phyloP scores from a whole-genome alignment of 2,113 vertebrate species.

The Paracanthobrama guichenoti region DNA sequence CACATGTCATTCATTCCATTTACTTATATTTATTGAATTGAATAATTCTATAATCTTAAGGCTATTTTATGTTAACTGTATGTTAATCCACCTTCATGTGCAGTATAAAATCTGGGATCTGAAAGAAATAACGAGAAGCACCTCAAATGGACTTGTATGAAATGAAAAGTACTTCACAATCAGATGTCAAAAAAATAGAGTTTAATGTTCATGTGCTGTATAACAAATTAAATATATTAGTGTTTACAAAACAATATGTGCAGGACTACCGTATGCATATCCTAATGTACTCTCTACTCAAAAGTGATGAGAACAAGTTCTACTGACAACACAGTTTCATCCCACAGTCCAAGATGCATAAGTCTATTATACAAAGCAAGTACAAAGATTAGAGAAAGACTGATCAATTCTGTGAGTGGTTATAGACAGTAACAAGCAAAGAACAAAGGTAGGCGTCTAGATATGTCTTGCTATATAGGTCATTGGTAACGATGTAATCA shows the following conservation, averaged over 20 bases:
- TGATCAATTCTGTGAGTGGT: slow-evolving; percentile 33
- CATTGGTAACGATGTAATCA: slow-evolving; percentile 9
- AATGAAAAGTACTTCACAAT: slow-evolving; percentile 44
- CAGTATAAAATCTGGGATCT: neutral
- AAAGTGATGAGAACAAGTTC: slow-evolving; percentile 53
- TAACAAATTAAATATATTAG: slow-evolving; percentile 90
- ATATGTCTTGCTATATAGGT: slow-evolving; percentile 44
- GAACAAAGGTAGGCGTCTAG: slow-evolving; percentile 47
- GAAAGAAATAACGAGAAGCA: neutral
- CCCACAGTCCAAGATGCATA: slow-evolving; percentile 50
- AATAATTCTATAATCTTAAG: neutral
- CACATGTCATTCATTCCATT: neutral
- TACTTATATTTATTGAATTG: neutral
- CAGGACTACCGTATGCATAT: slow-evolving; percentile 55
- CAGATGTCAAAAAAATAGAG: slow-evolving; percentile 73
- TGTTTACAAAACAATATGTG: slow-evolving; percentile 68
- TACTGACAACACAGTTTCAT: slow-evolving; percentile 47
- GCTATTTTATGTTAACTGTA: neutral
- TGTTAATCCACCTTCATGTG: neutral
- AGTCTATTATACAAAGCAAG: slow-evolving; percentile 48
- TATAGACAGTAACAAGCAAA: slow-evolving; percentile 40
- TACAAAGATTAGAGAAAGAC: slow-evolving; percentile 34
- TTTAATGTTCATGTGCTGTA: slow-evolving; percentile 79
- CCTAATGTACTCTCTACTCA: slow-evolving; percentile 51
- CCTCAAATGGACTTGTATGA: neutral